phyloP scores from a whole-genome alignment of 1,140 invertebrate species.

The Drosophila jambulina region DNA sequence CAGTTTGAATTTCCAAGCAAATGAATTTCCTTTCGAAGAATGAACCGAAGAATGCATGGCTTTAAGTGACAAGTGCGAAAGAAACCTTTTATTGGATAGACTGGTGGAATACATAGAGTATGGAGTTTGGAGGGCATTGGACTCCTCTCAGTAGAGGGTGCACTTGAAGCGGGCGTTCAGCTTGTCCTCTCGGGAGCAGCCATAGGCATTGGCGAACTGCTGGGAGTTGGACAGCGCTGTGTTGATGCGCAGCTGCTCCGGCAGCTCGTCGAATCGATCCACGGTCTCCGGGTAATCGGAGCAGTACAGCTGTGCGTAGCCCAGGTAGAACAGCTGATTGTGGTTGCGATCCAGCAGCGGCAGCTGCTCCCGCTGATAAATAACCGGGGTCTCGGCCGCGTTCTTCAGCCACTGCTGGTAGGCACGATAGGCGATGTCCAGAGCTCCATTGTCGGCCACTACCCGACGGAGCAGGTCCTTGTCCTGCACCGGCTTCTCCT shows the following conservation, averaged over 20 bases:
- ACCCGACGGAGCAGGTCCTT: constrained; percentile 91
- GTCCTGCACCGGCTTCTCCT: constrained; percentile 84
- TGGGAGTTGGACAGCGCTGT: constrained; percentile 93
- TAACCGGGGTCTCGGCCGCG: constrained; percentile 80
- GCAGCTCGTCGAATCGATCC: constrained; percentile 79
- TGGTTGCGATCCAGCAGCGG: constrained; percentile 93
- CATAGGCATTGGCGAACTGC: constrained; percentile 91
- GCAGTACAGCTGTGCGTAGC: constrained; percentile 91
- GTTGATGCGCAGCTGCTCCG: constrained; percentile 91
- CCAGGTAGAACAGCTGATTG: constrained; percentile 95
- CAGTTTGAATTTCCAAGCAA: too few species aligned
- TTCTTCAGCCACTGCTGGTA: constrained; percentile 88
- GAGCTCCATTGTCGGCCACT: constrained; percentile 96
- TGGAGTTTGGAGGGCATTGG: background rate
- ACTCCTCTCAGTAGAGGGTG: constrained; percentile 70
- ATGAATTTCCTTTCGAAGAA: background rate
- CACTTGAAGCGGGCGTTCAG: constrained; percentile 95
- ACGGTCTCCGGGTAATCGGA: constrained; percentile 69
- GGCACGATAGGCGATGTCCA: constrained; percentile 95
- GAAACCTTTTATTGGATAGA: constrained; percentile 30
- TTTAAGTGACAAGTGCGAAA: constrained; percentile 7
- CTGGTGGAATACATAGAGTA: constrained; percentile 16
- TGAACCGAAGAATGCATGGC: too few species aligned
- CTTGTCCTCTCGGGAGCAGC: constrained; percentile 88
- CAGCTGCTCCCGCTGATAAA: constrained; percentile 87